Conservation (phyloP, 1,140 invertebrate genomes). For the Chlorops oryzae region DNA sequence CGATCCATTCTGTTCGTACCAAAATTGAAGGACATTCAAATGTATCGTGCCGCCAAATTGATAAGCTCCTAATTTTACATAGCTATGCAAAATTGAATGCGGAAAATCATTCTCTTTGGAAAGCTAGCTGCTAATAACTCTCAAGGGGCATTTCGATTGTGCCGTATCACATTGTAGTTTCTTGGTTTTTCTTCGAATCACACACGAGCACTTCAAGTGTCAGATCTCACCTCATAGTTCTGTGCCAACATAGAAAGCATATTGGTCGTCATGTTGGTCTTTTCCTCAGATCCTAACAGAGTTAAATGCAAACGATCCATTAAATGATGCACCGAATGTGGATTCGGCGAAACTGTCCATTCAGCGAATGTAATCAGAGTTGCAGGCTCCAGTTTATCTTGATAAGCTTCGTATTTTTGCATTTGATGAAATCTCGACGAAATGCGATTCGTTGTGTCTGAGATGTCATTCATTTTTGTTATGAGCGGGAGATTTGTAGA, state of each 20-base stretch:
- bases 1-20: too few relatives aligned
- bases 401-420: conserved; percentile 50
- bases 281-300: conserved; percentile 28
- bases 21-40: too few relatives aligned
- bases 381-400: conserved; percentile 53
- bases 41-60: too few relatives aligned
- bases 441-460: conserved; percentile 55
- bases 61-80: too few relatives aligned
- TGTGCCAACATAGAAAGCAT: conserved; percentile 26
- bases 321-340: conserved; percentile 57
- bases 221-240: conserved; percentile 35
- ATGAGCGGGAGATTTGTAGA: conserved; percentile 50
- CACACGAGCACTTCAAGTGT: too few relatives aligned
- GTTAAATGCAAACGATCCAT: conserved; percentile 61
- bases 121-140: too few relatives aligned
- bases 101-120: too few relatives aligned
- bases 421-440: conserved; percentile 54
- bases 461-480: conserved; percentile 54
- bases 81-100: too few relatives aligned
- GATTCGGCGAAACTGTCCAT: conserved; percentile 58
- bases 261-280: conserved; percentile 24
- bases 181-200: too few relatives aligned
- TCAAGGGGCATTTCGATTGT: too few relatives aligned
- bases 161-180: too few relatives aligned
- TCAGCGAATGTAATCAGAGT: conserved; percentile 65